These are phyloP conservation scores for Coronaproctus castanopsis DNA, from an alignment of 2,888 invertebrate species.

Conservation along the genomic window DNA sequence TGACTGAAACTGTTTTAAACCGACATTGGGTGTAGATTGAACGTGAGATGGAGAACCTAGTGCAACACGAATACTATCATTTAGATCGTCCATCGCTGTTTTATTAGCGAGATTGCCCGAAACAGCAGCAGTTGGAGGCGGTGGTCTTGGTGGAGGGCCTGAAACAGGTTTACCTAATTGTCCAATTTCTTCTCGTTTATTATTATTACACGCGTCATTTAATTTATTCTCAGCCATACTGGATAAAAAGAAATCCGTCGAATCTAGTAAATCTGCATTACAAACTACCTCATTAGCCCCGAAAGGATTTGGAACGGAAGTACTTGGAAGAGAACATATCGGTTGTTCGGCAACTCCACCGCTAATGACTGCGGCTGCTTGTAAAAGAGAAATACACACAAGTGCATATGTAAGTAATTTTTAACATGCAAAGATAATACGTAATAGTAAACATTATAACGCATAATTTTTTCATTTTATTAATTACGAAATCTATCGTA, in stretches of 20 bases:
- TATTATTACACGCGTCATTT: conserved; percentile 26
- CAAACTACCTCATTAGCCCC: conserved; percentile 11
- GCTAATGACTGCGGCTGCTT: neutral
- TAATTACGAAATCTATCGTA: too few relatives aligned
- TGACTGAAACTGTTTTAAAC: neutral
- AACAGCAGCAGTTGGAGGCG: conserved; percentile 19
- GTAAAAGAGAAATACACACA: neutral
- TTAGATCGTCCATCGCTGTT: conserved; percentile 47
- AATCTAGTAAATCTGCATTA: neutral
- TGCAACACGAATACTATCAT: conserved; percentile 45
- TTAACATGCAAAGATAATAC: too few relatives aligned
- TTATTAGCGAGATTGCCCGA: too few relatives aligned
- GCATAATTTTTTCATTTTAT: too few relatives aligned
- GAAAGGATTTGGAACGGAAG: conserved; percentile 18
- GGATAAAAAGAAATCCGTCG: neutral
- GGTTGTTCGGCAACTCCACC: conserved; percentile 9
- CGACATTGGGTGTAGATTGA: neutral
- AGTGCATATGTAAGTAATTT: neutral
- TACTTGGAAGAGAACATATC: conserved; percentile 8
- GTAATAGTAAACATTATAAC: too few relatives aligned
- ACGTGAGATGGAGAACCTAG: conserved; percentile 28
- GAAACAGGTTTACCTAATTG: conserved; percentile 19
- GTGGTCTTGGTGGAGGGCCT: conserved; percentile 29
- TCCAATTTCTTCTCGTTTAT: conserved; percentile 23
- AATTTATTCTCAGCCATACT: conserved; percentile 23